Evolutionary conservation across 2,888 invertebrate species (phyloP).

Genomic region (Cryptosula pallasiana): DNA sequence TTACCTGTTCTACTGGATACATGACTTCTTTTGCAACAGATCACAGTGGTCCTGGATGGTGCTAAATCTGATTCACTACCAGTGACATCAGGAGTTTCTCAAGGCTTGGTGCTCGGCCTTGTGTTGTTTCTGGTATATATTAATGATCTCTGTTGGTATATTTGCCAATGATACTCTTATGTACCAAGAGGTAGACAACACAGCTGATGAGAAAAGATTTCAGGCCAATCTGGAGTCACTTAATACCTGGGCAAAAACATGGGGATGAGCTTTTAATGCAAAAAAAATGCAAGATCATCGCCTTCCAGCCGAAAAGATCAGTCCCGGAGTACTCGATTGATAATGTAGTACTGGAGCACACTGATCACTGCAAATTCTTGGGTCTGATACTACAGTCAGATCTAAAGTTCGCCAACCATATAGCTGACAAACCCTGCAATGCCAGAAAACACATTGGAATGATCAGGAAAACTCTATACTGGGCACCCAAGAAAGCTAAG

Average conservation of each 20-base stretch:
- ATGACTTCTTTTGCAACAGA: conserved; percentile 6
- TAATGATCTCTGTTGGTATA: conserved; percentile 24
- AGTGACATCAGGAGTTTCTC: neutral
- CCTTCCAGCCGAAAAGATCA: neutral
- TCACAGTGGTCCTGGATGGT: conserved; percentile 18
- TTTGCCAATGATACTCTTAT: conserved; percentile 26
- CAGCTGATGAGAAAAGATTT: neutral
- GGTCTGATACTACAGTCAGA: neutral
- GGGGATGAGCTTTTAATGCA: conserved; percentile 4
- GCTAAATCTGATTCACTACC: conserved; percentile 5
- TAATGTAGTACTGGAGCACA: conserved; percentile 12
- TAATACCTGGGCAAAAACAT: conserved; percentile 22
- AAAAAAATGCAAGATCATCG: conserved; percentile 22
- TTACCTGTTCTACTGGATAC: neutral
- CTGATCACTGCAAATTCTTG: conserved; percentile 9
- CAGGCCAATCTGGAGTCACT: conserved; percentile 20
- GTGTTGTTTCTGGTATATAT: conserved; percentile 24
- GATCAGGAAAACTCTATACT: neutral
- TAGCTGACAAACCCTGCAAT: neutral
- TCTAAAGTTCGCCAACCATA: neutral
- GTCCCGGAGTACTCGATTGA: neutral
- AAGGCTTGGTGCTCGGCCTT: conserved; percentile 23
- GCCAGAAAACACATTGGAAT: neutral
- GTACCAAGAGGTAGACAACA: neutral
- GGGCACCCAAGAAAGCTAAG: neutral